Evolutionary conservation across 37 sponge, comb jelly and placozoan species (phyloP).

Genomic region (Eunapius fragilis): DNA sequence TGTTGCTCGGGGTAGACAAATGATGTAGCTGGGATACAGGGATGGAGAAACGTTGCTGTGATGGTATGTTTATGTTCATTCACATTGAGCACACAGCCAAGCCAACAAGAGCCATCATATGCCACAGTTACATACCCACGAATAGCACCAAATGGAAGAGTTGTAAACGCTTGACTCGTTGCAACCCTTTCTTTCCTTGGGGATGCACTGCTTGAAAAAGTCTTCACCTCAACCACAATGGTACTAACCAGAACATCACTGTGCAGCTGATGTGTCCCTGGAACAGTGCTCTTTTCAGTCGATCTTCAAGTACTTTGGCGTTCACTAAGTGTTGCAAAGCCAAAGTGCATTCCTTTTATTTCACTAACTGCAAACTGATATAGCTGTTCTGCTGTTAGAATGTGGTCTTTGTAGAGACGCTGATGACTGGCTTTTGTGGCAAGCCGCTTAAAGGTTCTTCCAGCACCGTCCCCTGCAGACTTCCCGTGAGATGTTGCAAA

Average conservation of each 20-base stretch:
- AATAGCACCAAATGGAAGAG: slow-evolving; percentile 17
- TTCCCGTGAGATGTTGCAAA: slow-evolving; percentile 25
- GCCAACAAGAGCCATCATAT: slow-evolving; percentile 37
- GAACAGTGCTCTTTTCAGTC: background rate
- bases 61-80: background rate
- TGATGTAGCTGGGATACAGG: slow-evolving; percentile 36
- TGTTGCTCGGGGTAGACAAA: slow-evolving; percentile 32
- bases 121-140: slow-evolving; percentile 35
- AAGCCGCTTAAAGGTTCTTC: slow-evolving; percentile 61
- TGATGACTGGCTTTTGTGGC: slow-evolving; percentile 31
- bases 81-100: slow-evolving; percentile 47
- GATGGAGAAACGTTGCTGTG: slow-evolving; percentile 45
- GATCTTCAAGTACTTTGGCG: background rate
- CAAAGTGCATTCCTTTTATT: slow-evolving; percentile 14
- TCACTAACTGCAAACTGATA: background rate
- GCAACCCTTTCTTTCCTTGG: slow-evolving; percentile 34
- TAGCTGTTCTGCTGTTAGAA: slow-evolving; percentile 21
- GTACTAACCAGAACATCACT: background rate
- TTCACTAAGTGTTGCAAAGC: background rate
- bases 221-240: background rate
- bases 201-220: slow-evolving; percentile 15
- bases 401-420: slow-evolving; percentile 3
- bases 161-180: background rate
- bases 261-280: slow-evolving; percentile 14
- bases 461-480: slow-evolving; percentile 60